Conservation (phyloP, 2,113 vertebrate species). For the Laticauda laticaudata region DNA sequence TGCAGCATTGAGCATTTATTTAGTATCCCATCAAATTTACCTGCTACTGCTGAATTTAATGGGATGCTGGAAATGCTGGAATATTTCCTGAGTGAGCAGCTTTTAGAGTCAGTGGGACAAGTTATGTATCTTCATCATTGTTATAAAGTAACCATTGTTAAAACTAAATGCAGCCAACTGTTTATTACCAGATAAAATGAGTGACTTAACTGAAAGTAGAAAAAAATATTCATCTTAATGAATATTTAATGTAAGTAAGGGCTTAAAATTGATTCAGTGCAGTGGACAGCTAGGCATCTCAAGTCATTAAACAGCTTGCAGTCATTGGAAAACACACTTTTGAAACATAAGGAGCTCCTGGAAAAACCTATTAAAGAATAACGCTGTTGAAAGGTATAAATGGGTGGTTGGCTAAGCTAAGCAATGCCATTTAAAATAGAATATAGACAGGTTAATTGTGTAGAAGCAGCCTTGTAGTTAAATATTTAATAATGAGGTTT, state of each 20-base stretch:
- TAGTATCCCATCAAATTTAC: background rate
- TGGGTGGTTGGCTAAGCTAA: background rate
- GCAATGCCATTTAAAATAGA: background rate
- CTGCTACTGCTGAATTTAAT: background rate
- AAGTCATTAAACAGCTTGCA: background rate
- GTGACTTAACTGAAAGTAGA: constrained; percentile 28
- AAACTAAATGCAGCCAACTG: background rate
- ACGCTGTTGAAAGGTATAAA: background rate
- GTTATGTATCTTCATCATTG: background rate
- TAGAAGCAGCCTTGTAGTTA: background rate
- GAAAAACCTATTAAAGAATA: background rate
- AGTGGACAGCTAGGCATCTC: background rate
- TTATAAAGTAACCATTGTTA: background rate
- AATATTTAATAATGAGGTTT: background rate
- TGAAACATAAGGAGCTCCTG: background rate
- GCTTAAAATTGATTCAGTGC: constrained; percentile 3
- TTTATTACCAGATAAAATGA: constrained; percentile 2
- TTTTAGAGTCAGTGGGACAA: background rate
- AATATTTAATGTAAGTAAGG: constrained; percentile 31
- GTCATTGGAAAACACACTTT: background rate
- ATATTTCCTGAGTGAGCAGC: background rate
- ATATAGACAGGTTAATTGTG: background rate
- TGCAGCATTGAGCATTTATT: background rate
- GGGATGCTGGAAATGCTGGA: background rate
- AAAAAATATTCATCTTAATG: constrained; percentile 5